Conservation (phyloP, 1,140 invertebrate species). For the Lepidotrigona ventralis region DNA sequence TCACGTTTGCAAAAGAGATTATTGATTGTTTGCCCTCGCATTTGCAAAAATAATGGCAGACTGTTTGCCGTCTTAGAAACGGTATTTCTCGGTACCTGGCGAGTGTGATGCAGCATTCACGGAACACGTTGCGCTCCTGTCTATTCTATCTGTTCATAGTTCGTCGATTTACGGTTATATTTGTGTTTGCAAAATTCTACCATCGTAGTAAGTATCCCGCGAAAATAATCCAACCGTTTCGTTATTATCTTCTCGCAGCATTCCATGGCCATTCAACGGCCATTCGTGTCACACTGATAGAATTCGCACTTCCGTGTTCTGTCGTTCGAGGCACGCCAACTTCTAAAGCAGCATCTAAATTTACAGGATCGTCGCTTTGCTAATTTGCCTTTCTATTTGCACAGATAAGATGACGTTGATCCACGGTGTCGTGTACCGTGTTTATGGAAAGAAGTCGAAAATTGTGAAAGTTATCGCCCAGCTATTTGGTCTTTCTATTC, state of each 20-base stretch:
- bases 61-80: background rate
- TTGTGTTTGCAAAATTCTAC: background rate
- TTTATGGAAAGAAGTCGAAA: background rate
- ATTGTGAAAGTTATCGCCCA: background rate
- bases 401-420: background rate
- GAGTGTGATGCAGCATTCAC: background rate
- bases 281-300: background rate
- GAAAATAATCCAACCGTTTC: background rate
- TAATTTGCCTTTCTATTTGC: background rate
- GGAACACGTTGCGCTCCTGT: background rate
- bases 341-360: background rate
- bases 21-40: background rate
- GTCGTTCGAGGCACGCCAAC: background rate
- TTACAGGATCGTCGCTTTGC: background rate
- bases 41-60: background rate
- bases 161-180: conserved; percentile 2
- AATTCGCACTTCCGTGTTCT: background rate
- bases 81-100: background rate
- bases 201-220: background rate
- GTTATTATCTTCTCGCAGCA: background rate
- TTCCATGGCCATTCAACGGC: background rate
- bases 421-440: background rate
- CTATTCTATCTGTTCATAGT: background rate
- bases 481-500: background rate
- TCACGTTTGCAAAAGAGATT: background rate